Base-by-base conservation (phyloP, 2,888 invertebrate genomes). In the Leptopilina myrica region DNA sequence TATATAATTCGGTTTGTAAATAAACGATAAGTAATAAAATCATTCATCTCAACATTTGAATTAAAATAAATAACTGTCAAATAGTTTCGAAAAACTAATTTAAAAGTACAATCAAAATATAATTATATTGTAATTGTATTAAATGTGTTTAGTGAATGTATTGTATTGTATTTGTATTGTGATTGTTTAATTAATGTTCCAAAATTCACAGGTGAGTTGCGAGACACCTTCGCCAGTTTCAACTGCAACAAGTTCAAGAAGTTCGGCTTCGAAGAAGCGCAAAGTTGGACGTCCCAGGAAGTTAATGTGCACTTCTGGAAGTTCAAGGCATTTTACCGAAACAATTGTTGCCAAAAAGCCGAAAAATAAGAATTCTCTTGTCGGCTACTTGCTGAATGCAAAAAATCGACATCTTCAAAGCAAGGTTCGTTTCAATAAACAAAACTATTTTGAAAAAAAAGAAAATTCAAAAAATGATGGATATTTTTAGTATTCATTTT, bases 341-440 rank as follows among this genome's bases (percentile, higher is more conserved):
- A 96, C 96, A 0, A 96, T 96, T 76, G 96, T 96, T 0, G 95
- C 96, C 4, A 97, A 97, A 89, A 96, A 96, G 89, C 95, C 96
- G 0, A 95, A 95, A 88, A 94, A 93, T n/a, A 94, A 95, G 82
- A 94, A 93, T 85, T 94, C 94, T 82, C 92, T 95, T 4, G 95
- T 95, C 3, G 95, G 95, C 0, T 95, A 94, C 86, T 91, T 95
- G 76, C 88, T 95, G 79, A 93, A 93, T 3, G 95, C 95, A 2
- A 95, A 95, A 87, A 94, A 94, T 73, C 94, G 94, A 85, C 94
- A 93, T 81, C 86, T 92, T 80, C 92, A 93, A 81, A 90, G 87
- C 43, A 91, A 91, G 87, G 90, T 90, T 67, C 82, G 80, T 73
- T 33, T 80, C 15, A 76, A 65, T 53, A 59, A 62, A 11, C 46